Base-by-base conservation (phyloP, 1,140 invertebrate genomes). In the Cydia splendana region DNA sequence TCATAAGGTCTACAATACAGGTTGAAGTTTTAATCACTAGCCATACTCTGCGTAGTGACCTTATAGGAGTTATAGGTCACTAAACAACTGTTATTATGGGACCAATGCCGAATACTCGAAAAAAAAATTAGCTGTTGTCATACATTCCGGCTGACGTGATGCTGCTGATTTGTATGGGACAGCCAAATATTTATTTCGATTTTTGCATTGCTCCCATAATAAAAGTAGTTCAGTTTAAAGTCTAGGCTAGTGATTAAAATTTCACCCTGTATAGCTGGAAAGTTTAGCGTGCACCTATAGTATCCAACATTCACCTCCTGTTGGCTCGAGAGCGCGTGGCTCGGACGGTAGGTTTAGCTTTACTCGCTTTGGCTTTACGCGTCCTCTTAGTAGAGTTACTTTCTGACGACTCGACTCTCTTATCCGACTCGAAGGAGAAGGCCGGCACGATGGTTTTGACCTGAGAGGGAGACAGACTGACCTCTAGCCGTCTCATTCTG, bases 401-500 rank as follows among this genome's bases (percentile, higher is more conserved):
- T 65, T 91, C 91, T 0, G 88, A 51, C 0, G 89, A 89, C 28
- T 85, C 78, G n/a, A 89, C 84, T 7, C 88, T 75, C 3, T 85
- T 80, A 20, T 91, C 89, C 0, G 89, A 91, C 51, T 91, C 88
- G 76, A 91, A 87, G 0, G 89, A 91, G 30, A 89, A 83, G 2
- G 84, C 81, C 0, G 87, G 88, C 13, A 90, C 57, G 0, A 89
- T 82, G 12, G 45, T 83, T 51, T 88, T 87, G 0, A 89, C 86
- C 76, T 92, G 84, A 0, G 90, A 91, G 0, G 88, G 85, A 1
- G 89, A 91, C 0, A 92, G 82, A 69, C 88, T 89, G 20, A 92
- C 87, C 53, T 87, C 91, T 6, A 91, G n/a, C 0, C 91, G 74
- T 51, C 89, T 79, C 75, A 79, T 62, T 48, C 90, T 86, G 4